phyloP scores from a whole-genome alignment of 2,113 vertebrate genomes.

The Tychaedon coryphoeus region DNA sequence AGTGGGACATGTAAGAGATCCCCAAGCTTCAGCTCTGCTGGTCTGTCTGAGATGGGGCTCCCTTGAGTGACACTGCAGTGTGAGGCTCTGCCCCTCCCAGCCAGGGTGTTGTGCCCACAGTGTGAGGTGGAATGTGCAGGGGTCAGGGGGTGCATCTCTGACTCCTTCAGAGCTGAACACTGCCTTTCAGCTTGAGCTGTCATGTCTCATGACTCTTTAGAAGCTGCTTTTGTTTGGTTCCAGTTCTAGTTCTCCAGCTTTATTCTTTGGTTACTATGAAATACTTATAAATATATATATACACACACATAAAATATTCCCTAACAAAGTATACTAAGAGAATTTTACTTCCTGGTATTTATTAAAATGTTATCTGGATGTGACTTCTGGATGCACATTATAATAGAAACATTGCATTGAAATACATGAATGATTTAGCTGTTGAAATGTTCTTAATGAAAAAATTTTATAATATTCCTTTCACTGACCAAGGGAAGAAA shows the following conservation, averaged over 20 bases:
- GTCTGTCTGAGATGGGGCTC: neutral
- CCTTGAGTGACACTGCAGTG: neutral
- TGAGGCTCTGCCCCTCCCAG: neutral
- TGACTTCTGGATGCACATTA: neutral
- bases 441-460: neutral
- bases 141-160: neutral
- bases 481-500: neutral
- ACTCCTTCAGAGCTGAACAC: neutral
- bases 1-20: neutral
- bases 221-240: neutral
- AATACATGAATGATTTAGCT: neutral
- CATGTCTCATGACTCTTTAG: neutral
- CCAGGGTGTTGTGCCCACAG: rapidly evolving
- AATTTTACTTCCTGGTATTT: neutral
- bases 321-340: neutral
- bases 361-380: neutral
- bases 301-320: neutral
- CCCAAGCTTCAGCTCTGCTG: neutral
- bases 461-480: neutral
- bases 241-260: neutral
- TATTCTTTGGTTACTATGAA: neutral
- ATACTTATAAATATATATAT: rapidly evolving
- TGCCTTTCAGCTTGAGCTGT: neutral
- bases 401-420: neutral
- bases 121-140: rapidly evolving